These are phyloP conservation scores for Synanthedon tipuliformis DNA, from an alignment of 2,888 invertebrate species.

Conservation along the genomic window DNA sequence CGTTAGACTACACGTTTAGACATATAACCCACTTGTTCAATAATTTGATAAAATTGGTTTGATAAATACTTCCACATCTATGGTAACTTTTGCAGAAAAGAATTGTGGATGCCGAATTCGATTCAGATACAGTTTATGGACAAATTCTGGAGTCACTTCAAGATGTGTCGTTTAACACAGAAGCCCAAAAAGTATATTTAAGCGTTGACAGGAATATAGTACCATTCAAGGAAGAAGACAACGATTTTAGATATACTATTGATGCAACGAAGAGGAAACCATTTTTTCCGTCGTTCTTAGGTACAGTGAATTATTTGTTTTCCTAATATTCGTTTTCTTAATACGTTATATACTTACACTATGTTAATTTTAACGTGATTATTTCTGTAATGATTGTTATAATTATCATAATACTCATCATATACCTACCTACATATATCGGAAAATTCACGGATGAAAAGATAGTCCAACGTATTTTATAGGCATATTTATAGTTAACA, in stretches of 20 bases:
- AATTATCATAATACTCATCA: not conserved
- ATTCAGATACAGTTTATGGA: constrained; percentile 25
- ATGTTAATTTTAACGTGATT: no score
- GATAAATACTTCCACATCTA: not conserved
- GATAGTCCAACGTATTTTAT: no score
- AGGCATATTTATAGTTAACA: not conserved
- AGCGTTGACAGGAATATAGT: constrained; percentile 53
- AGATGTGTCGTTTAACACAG: constrained; percentile 18
- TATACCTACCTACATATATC: no score
- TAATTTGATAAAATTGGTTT: not conserved
- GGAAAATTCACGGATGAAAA: no score
- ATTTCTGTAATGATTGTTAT: no score
- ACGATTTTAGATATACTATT: constrained; percentile 63
- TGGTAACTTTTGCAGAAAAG: constrained; percentile 22
- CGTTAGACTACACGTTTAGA: no score
- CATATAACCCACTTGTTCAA: no score
- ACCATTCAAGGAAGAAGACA: constrained; percentile 48
- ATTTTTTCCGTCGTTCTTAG: constrained; percentile 60
- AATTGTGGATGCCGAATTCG: constrained; percentile 6
- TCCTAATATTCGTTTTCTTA: not conserved
- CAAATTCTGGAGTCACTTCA: constrained; percentile 43
- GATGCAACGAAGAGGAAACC: constrained; percentile 57
- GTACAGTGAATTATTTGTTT: constrained; percentile 18
- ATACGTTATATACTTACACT: not conserved
- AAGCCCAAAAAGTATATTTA: constrained; percentile 44